phyloP scores from a whole-genome alignment of 2,797 vertebrate species.

The Tapirus indicus region DNA sequence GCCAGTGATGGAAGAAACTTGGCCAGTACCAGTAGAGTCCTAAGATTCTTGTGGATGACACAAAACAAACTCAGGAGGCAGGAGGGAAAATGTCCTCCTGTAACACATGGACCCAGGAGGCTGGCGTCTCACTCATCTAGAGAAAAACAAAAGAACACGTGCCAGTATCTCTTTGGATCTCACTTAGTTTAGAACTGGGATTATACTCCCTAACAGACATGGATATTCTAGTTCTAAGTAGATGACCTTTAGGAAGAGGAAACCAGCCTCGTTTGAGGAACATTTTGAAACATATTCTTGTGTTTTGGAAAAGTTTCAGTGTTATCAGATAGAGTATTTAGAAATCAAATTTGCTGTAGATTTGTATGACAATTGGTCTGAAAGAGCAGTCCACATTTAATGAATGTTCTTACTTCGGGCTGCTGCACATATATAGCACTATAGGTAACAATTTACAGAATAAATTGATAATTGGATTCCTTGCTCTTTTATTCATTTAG shows the following conservation, averaged over 20 bases:
- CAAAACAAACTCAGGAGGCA: neutral
- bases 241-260: neutral
- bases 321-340: neutral
- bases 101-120: neutral
- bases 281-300: neutral
- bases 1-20: neutral
- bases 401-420: neutral
- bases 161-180: neutral
- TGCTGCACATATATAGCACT: neutral
- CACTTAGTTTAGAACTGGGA: neutral
- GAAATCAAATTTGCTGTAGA: constrained; percentile 3
- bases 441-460: neutral
- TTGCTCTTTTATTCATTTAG: neutral
- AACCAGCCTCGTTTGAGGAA: neutral
- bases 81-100: neutral
- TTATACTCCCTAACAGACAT: neutral
- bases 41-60: neutral
- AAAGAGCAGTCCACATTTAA: neutral
- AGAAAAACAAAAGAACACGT: neutral
- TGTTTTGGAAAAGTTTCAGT: neutral
- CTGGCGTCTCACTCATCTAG: neutral
- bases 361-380: neutral
- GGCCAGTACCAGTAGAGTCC: neutral
- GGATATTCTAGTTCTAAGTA: neutral
- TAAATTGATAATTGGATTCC: neutral